Evolutionary conservation across 2,888 invertebrate species (phyloP).

Genomic region (Zygogramma bicolorata): DNA sequence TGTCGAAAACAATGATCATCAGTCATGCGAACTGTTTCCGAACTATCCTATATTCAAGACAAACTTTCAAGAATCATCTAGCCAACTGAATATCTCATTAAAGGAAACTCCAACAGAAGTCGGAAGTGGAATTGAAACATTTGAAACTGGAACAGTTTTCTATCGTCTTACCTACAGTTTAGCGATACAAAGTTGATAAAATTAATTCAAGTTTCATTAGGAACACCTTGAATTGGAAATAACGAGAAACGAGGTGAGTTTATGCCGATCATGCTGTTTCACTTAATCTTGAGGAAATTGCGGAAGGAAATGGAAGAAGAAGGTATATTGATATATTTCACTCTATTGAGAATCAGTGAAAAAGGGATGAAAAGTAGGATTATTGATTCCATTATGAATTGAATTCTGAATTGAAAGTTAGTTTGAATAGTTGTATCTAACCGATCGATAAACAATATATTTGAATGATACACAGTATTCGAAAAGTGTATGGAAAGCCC

Average conservation of each 20-base stretch:
- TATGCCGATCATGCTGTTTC: not conserved
- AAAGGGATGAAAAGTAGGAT: too few relatives aligned
- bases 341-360: too few relatives aligned
- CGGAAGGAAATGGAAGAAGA: too few relatives aligned
- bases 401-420: too few relatives aligned
- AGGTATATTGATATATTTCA: too few relatives aligned
- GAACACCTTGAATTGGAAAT: not conserved
- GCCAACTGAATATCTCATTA: not conserved
- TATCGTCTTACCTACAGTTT: not conserved
- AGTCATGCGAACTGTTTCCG: not conserved
- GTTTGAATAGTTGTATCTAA: too few relatives aligned
- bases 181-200: not conserved
- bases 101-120: not conserved
- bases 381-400: too few relatives aligned
- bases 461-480: too few relatives aligned
- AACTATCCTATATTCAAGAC: not conserved
- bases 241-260: not conserved
- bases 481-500: too few relatives aligned
- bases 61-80: not conserved
- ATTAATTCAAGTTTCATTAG: slow-evolving; percentile 6
- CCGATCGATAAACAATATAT: too few relatives aligned
- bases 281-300: too few relatives aligned
- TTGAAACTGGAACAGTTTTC: not conserved
- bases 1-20: too few relatives aligned
- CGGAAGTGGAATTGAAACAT: not conserved